Evolutionary conservation across 2,888 invertebrate species (phyloP).

Genomic region (Mimas tiliae): DNA sequence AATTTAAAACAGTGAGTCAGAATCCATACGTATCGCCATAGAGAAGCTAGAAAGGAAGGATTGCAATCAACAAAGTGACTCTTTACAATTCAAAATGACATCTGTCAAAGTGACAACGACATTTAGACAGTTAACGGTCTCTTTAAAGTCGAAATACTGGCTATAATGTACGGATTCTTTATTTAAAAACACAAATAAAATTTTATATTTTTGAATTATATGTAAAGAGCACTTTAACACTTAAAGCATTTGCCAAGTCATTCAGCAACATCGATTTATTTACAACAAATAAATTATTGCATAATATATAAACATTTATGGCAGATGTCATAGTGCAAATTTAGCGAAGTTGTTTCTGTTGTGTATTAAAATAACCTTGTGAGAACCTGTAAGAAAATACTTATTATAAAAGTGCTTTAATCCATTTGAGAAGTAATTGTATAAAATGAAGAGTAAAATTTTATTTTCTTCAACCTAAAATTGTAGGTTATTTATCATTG

Average conservation of each 20-base stretch:
- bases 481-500: too few species aligned
- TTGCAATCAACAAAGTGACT: constrained; percentile 64
- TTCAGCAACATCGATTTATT: constrained; percentile 69
- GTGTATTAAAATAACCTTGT: constrained; percentile 36
- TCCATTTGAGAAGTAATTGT: neutral
- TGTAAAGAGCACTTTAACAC: constrained; percentile 72
- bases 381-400: constrained; percentile 46
- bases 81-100: constrained; percentile 52
- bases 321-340: constrained; percentile 61
- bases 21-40: constrained; percentile 53
- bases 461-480: too few species aligned
- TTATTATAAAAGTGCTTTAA: neutral
- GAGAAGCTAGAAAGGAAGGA: constrained; percentile 67
- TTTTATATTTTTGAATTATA: neutral
- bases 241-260: constrained; percentile 78
- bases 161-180: too few species aligned
- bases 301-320: constrained; percentile 39
- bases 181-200: neutral
- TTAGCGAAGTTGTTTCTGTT: constrained; percentile 42
- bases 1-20: constrained; percentile 60
- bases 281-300: constrained; percentile 54
- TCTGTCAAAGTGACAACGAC: constrained; percentile 24
- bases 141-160: neutral
- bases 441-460: neutral
- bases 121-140: constrained; percentile 6